These are phyloP conservation scores for Gadopsis bispinosus DNA, from an alignment of 2,797 vertebrate species.

Conservation along the genomic window DNA sequence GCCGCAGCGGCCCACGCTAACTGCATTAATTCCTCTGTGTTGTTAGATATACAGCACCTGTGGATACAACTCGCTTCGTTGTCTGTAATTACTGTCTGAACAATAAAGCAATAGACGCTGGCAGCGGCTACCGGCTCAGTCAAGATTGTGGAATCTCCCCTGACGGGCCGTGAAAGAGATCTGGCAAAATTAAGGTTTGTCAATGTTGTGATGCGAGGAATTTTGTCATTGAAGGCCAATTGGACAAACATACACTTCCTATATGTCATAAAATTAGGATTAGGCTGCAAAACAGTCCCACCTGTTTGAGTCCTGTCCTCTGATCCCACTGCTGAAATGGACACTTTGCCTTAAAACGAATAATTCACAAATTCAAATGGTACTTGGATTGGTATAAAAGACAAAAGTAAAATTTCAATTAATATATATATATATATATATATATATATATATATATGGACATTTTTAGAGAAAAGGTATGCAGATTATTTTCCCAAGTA, in stretches of 20 bases:
- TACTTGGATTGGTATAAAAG: background rate
- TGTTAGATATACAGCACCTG: conserved; percentile 82
- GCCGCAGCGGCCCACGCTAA: conserved; percentile 80
- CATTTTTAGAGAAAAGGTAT: background rate
- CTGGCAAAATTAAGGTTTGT: background rate
- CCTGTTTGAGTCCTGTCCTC: background rate
- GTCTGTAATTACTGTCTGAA: conserved; percentile 78
- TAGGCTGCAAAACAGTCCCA: background rate
- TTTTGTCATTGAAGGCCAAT: background rate
- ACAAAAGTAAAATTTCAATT: background rate
- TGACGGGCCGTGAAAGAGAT: conserved; percentile 22
- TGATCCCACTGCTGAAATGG: background rate
- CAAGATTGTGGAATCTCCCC: conserved; percentile 36
- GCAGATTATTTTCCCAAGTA: background rate
- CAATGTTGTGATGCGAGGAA: background rate
- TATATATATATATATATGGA: background rate
- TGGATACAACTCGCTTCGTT: conserved; percentile 76
- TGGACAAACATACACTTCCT: background rate
- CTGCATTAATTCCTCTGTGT: conserved; percentile 84
- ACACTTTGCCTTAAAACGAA: background rate
- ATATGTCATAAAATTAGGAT: background rate
- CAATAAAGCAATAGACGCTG: conserved; percentile 71
- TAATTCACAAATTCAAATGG: background rate
- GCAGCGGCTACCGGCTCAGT: conserved; percentile 33
- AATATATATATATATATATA: no score